A percentile compares a stretch with the other conserved stretches of the same genome.
Conservation (phyloP, 2,888 invertebrate genomes). For the Stramonita haemastoma region DNA sequence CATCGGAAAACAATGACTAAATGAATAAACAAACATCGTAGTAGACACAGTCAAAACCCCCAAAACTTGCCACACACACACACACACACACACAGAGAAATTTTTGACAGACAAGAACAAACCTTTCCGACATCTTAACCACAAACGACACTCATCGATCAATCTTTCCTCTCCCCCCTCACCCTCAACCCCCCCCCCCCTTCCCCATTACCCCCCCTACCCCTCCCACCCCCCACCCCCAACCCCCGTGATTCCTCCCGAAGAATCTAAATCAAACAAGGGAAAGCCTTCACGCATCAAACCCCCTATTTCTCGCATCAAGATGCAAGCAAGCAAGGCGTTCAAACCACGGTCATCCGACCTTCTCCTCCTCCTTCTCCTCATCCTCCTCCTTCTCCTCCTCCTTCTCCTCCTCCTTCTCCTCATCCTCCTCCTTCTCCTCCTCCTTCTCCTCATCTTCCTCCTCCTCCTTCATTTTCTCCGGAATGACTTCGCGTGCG, state of each 20-base stretch:
- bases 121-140: background rate
- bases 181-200: background rate
- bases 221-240: background rate
- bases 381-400: background rate
- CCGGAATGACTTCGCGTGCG: constrained; percentile 8
- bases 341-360: too few relatives aligned
- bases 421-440: background rate
- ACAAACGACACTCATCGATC: background rate
- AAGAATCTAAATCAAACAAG: constrained; percentile 5
- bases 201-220: background rate
- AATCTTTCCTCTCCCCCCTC: background rate
- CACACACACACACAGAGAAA: background rate
- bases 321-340: background rate
- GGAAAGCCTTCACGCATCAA: background rate
- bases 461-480: constrained; percentile 3
- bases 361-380: background rate
- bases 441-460: too few relatives aligned
- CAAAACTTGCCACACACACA: too few relatives aligned
- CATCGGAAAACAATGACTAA: too few relatives aligned
- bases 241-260: background rate
- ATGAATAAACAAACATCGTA: too few relatives aligned
- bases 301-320: background rate
- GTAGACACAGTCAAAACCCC: too few relatives aligned
- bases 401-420: background rate
- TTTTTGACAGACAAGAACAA: background rate